Evolutionary conservation across 2,797 vertebrate species (phyloP).

Genomic region (Microhierax caerulescens): DNA sequence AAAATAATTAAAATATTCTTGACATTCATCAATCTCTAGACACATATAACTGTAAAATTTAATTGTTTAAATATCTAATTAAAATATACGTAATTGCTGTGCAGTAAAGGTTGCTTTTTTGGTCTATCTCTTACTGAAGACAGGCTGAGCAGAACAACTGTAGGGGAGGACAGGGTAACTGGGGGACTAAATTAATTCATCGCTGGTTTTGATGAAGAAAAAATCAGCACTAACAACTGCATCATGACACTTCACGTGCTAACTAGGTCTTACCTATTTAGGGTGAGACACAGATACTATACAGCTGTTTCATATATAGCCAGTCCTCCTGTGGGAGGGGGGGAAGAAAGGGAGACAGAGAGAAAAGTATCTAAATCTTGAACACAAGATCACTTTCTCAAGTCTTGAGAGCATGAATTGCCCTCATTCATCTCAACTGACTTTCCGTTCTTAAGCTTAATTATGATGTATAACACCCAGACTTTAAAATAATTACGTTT

Average conservation of each 20-base stretch:
- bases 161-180: background rate
- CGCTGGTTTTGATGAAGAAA: background rate
- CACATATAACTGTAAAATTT: background rate
- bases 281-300: background rate
- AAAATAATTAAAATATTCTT: conserved; percentile 20
- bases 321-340: background rate
- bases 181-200: background rate
- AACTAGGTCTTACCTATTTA: background rate
- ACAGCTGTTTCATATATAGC: background rate
- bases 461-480: conserved; percentile 48
- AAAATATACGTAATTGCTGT: background rate
- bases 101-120: background rate
- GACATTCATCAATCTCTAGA: background rate
- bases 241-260: too few species aligned
- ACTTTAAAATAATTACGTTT: conserved; percentile 39
- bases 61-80: conserved; percentile 28
- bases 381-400: background rate
- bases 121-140: background rate
- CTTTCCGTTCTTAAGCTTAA: conserved; percentile 36
- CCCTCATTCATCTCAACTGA: conserved; percentile 51
- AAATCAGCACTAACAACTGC: background rate
- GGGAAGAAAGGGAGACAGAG: background rate
- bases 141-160: background rate
- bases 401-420: conserved; percentile 29
- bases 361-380: background rate